Conservation (phyloP, 2,797 vertebrate genomes). For the Gambelia wislizenii region DNA sequence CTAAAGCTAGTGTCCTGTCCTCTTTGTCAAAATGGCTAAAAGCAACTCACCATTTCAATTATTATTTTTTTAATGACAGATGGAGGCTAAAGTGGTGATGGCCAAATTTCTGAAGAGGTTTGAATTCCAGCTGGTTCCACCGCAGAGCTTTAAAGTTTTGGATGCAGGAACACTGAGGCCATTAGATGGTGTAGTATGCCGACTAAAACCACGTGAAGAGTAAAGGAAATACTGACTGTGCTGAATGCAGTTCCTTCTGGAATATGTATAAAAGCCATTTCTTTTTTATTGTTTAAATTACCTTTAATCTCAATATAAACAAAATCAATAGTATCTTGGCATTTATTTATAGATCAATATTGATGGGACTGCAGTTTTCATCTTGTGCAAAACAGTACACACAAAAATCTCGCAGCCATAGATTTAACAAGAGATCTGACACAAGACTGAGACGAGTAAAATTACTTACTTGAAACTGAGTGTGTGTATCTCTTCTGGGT, state of each 20-base stretch:
- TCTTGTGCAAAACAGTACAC: too few species aligned
- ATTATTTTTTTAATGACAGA: conserved; percentile 79
- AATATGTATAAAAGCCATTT: not conserved
- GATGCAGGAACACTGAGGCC: conserved; percentile 85
- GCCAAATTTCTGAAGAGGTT: conserved; percentile 93
- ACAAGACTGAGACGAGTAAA: not conserved
- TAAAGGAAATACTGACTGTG: too few species aligned
- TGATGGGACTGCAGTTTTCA: too few species aligned
- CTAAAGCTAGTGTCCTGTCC: not conserved
- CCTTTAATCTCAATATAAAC: not conserved
- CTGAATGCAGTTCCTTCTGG: too few species aligned
- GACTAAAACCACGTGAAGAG: conserved; percentile 73
- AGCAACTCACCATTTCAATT: not conserved
- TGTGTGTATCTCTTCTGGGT: too few species aligned
- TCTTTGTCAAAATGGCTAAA: not conserved
- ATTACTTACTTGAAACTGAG: not conserved
- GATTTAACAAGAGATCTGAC: too few species aligned
- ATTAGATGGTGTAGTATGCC: conserved; percentile 86
- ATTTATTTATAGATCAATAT: too few species aligned
- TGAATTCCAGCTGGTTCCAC: conserved; percentile 85
- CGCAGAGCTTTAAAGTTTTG: conserved; percentile 84
- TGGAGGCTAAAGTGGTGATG: conserved; percentile 93
- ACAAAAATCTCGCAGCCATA: too few species aligned
- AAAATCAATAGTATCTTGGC: not conserved
- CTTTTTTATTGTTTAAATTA: not conserved